phyloP scores from a whole-genome alignment of 92 coral and sea anemone genomes.

The Epizoanthus fatuus region DNA sequence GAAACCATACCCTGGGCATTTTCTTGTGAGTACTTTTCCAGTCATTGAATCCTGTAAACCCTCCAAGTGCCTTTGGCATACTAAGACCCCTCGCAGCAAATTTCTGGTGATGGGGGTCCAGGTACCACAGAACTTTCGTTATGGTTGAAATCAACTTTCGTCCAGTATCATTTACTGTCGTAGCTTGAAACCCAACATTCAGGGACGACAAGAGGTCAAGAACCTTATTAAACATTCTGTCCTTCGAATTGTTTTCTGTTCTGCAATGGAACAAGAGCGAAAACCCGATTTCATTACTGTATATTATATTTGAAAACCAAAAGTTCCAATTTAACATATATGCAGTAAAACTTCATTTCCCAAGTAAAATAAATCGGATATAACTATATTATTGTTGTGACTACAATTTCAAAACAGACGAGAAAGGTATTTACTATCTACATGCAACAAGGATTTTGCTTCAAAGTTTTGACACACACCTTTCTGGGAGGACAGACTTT shows the following conservation, averaged over 20 bases:
- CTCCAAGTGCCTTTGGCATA: background rate
- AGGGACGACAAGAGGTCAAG: slow-evolving; percentile 18
- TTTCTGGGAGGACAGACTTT: slow-evolving; percentile 6
- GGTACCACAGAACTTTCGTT: slow-evolving; percentile 6
- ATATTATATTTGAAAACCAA: background rate
- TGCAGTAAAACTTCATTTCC: slow-evolving; percentile 2
- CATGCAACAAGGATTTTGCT: slow-evolving; percentile 10
- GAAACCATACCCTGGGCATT: slow-evolving; percentile 20
- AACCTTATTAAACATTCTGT: slow-evolving; percentile 3
- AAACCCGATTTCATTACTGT: background rate
- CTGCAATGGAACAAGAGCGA: background rate
- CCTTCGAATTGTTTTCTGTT: slow-evolving; percentile 24
- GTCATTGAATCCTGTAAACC: slow-evolving; percentile 4
- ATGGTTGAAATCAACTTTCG: background rate
- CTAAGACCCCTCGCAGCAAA: background rate
- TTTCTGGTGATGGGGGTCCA: slow-evolving; percentile 8
- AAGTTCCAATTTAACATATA: background rate
- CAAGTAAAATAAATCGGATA: background rate
- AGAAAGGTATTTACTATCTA: background rate
- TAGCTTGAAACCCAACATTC: slow-evolving; percentile 6
- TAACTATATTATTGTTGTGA: background rate
- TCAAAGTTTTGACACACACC: slow-evolving; percentile 10
- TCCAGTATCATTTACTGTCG: slow-evolving; percentile 13
- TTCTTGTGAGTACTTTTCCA: background rate
- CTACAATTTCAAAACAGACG: slow-evolving; percentile 16